Percentiles rank a stretch among this genome's conserved stretches.
Conservation (phyloP, 2,113 vertebrate species). For the Tauraco erythrolophus region DNA sequence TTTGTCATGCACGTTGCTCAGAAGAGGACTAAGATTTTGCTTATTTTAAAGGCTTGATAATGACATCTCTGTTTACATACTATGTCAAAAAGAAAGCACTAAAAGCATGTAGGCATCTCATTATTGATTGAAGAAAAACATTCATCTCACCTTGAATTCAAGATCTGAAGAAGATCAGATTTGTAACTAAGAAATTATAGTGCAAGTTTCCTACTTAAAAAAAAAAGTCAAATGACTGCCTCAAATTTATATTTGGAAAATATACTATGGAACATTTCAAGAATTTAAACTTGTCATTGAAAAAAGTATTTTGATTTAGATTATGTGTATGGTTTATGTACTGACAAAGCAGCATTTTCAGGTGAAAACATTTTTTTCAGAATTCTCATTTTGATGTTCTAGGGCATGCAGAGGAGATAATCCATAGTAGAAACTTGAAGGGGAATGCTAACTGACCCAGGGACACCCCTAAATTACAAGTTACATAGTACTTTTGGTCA, state of each 20-base stretch:
- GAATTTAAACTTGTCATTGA: not conserved
- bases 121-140: not conserved
- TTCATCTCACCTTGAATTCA: not conserved
- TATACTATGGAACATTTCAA: not conserved
- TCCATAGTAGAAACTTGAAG: not conserved
- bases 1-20: conserved; percentile 41
- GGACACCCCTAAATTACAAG: not conserved
- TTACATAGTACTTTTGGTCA: not conserved
- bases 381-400: not conserved
- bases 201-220: not conserved
- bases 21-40: conserved; percentile 6
- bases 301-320: not conserved
- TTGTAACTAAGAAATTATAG: conserved; percentile 7
- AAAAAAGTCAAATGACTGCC: not conserved
- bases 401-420: not conserved
- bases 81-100: not conserved
- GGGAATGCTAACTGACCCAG: not conserved
- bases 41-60: not conserved
- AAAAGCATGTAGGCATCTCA: not conserved
- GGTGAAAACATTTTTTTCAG: not conserved
- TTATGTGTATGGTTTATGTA: not conserved
- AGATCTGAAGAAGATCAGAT: conserved; percentile 20
- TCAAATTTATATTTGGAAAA: not conserved
- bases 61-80: not conserved
- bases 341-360: not conserved